Conservation (phyloP, 2,113 vertebrate species). For the Trochalopteron elliotii region DNA sequence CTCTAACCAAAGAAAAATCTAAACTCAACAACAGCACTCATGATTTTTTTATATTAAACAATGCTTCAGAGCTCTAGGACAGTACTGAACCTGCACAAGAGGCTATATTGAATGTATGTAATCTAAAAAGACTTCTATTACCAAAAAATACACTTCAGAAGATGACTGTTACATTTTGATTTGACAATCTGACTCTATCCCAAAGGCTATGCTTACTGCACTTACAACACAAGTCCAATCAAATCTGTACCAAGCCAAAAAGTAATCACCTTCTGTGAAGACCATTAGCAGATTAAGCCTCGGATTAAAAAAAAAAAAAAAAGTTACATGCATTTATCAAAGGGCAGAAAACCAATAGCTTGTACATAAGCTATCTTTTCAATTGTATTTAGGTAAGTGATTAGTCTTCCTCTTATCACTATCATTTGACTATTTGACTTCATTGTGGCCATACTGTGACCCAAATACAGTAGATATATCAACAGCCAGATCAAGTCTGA, state of each 20-base stretch:
- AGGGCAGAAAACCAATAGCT: conserved; percentile 47
- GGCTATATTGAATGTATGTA: background rate
- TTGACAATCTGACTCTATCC: background rate
- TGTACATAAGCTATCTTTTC: conserved; percentile 49
- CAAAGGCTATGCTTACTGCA: background rate
- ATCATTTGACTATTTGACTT: conserved; percentile 55
- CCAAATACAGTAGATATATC: conserved; percentile 53
- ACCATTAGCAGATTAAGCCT: conserved; percentile 70
- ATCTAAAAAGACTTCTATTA: background rate
- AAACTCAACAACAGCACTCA: background rate
- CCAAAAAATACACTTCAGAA: background rate
- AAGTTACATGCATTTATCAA: conserved; percentile 63
- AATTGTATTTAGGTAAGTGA: conserved; percentile 55
- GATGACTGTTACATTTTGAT: background rate
- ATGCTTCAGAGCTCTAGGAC: background rate
- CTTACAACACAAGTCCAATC: conserved; percentile 12
- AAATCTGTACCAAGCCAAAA: conserved; percentile 60
- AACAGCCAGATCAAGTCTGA: background rate
- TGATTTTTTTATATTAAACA: background rate
- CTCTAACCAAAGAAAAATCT: background rate
- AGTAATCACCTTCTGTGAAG: conserved; percentile 64
- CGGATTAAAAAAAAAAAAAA: conserved; percentile 44
- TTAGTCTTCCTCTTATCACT: conserved; percentile 55
- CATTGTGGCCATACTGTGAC: conserved; percentile 40
- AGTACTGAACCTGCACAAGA: background rate